Evolutionary conservation across 2,888 invertebrate species (phyloP).

Genomic region (Trachelus iudaicus): DNA sequence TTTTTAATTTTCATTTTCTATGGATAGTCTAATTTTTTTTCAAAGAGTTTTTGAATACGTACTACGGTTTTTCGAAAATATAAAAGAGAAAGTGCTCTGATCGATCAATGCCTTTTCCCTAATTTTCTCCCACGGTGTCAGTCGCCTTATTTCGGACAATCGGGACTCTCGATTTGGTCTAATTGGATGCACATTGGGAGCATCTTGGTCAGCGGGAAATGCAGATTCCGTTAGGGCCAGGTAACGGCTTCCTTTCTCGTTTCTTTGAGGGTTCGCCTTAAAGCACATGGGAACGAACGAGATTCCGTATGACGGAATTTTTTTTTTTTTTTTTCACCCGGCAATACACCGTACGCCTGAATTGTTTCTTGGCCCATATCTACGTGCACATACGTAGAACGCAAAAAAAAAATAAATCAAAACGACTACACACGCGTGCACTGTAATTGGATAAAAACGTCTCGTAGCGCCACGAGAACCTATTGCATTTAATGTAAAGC

Average conservation of each 20-base stretch:
- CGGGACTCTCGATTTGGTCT: neutral
- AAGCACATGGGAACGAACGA: neutral
- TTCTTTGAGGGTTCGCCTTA: neutral
- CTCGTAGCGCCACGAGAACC: conserved; percentile 18
- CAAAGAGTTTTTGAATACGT: neutral
- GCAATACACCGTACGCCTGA: neutral
- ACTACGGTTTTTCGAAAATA: neutral
- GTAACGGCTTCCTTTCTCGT: neutral
- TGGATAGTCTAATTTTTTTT: neutral
- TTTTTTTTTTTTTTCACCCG: neutral
- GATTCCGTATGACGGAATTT: neutral
- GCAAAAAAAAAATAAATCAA: neutral
- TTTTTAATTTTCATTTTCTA: neutral
- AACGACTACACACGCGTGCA: neutral
- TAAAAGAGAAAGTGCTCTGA: neutral
- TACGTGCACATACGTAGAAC: neutral
- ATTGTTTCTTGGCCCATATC: neutral
- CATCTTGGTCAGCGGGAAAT: neutral
- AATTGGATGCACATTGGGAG: neutral
- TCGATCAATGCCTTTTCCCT: neutral
- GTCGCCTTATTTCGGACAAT: neutral
- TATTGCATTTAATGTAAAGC: conserved; percentile 52
- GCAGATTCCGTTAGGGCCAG: neutral
- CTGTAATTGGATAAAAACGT: neutral
- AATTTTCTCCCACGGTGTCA: neutral